A percentile compares a stretch with the other conserved stretches of the same genome.
These are phyloP conservation scores for Lateolabrax maculatus DNA, from an alignment of 2,797 vertebrate species.

Conservation along the genomic window DNA sequence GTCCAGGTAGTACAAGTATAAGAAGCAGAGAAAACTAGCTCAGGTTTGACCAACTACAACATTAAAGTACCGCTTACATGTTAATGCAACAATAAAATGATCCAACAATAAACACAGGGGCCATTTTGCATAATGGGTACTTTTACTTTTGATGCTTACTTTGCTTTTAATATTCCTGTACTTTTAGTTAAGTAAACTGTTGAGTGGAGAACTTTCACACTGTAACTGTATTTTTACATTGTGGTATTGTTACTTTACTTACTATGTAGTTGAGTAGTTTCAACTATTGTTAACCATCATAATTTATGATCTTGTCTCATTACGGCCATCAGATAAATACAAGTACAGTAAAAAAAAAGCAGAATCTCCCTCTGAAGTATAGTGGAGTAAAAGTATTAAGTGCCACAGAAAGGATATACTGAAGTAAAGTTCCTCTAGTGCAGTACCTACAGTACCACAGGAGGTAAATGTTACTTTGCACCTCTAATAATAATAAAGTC, in stretches of 20 bases:
- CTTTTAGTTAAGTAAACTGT: not conserved
- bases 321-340: not conserved
- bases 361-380: not conserved
- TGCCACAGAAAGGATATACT: not conserved
- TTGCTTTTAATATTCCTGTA: not conserved
- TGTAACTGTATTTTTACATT: not conserved
- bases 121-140: not conserved
- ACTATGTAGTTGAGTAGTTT: not conserved
- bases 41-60: not conserved
- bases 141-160: not conserved
- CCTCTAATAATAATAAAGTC: not conserved
- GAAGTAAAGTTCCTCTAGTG: not conserved
- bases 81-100: not conserved
- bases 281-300: not conserved
- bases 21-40: too few relatives aligned
- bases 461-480: constrained; percentile 13
- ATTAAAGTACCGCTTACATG: not conserved
- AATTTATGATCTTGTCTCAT: not conserved
- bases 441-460: not conserved
- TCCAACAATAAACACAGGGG: too few relatives aligned
- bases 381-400: not conserved
- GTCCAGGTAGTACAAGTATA: too few relatives aligned
- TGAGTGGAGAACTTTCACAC: too few relatives aligned
- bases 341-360: not conserved
- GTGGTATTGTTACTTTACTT: not conserved